Evolutionary conservation across 2,113 vertebrate genomes (phyloP), one percentile per base, ranked within the genome.

Genomic region (Boulengerochromis microlepis): DNA sequence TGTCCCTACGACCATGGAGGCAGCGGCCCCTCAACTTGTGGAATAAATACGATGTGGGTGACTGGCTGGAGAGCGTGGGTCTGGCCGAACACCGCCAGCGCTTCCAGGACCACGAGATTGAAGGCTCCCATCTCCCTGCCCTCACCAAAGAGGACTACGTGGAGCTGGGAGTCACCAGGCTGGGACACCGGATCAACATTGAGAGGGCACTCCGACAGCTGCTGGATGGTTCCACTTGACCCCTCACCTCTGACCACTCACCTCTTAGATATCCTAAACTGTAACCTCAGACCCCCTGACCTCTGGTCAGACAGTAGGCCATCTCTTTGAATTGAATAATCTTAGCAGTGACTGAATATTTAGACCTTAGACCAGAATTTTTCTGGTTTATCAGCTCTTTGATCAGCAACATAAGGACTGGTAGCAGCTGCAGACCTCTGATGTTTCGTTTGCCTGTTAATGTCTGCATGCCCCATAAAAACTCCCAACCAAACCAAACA

Each of bases 181-280:
- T 99, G 35, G 98, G 98, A 59, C 98, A 99, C 95, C 97, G 98
- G 18, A 99, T 99, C 97, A 99, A 99, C 97, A 99, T 99, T 82
- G 98, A 99, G 95, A 97, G 98, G 82, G 98, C 98, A 7, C 98
- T 99, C 78, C 97, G 98, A 92, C 98, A 98, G 95, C 96, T 99
- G 95, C 96, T 98, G 52, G 98, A 99, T 87, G 98, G 97, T 95
- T 98, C 97, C 84, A 94, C 94, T 93, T 96, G 98, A 97, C 97
- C 89, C 71, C 56, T 57, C 52, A 52, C 90, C 85, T 90, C 84
- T n/a, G 80, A 86, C 61, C 57, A 45, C 54, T 69, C 59, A 90
- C 90, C 87, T 90, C 86, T 87, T 88, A 89, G 92, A 84, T 83
- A 90, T 71, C 91, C 89, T 83, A 84, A 93, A 92, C 90, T 92